Base-by-base conservation (phyloP, 92 coral and sea anemone species). In the Hydrozoanthus gracilis region DNA sequence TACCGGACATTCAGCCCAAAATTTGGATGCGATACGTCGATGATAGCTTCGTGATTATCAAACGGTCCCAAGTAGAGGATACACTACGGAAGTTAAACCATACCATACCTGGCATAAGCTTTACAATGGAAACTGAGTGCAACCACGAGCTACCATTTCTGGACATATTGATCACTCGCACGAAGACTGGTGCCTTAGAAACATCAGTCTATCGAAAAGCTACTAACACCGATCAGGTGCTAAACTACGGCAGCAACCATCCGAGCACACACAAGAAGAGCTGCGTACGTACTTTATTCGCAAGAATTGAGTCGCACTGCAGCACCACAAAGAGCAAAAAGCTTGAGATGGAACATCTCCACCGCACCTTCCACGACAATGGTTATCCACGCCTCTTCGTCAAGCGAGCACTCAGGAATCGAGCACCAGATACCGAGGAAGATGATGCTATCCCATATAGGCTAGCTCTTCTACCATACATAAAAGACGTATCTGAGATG, bases 171-270 rank as follows among this genome's bases (percentile, higher is more conserved):
- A 8, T 69, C 2, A 69, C 0, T 0, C 17, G 46, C 0, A 16
- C 1, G 2, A 6, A 69, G 8, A 44, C 3, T 47, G 74, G 74
- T 6, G 16, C 74, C 0, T 16, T 69, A 2, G 46, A 17, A 7
- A 69, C 74, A 18, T 27, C 44, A 69, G 74, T 69, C 4, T 27
- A 69, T 47, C 44, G 74, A 5, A 73, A 73, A 47, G 78, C 12
- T 12, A 73, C 78, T 1, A 11, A 86, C 35, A 86, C 83, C 1
- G 83, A 74, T 49, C 88, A 86, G 51, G 58, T 86, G 44, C 82
- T 86, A 4, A 86, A 86, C 71, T 83, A 73, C 39, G 18, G 18
- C 82, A 73, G 88, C 58, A 86, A 86, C 35, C 82, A 86, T 20
- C 82, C 73, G 35, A 71, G 62, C 14, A 3, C 14, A 8, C 88